Evolutionary conservation across 2,888 invertebrate species (phyloP).

Genomic region (Cantharis lateralis): DNA sequence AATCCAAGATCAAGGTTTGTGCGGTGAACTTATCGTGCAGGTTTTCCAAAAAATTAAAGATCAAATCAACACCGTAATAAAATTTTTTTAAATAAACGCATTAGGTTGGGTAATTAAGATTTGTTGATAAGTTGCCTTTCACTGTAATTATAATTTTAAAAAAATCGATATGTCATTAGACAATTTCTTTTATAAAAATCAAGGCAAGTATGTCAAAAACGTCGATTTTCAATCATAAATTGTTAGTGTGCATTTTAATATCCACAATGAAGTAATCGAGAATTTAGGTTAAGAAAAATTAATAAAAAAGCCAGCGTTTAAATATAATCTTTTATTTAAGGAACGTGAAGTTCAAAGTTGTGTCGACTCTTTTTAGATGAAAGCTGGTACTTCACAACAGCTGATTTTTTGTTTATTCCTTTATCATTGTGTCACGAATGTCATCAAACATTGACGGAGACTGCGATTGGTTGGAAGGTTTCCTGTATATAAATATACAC

Average conservation of each 20-base stretch:
- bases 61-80: neutral
- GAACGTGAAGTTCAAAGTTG: neutral
- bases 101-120: neutral
- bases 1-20: neutral
- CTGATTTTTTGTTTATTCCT: conserved; percentile 40
- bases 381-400: conserved; percentile 35
- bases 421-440: conserved; percentile 20
- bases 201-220: neutral
- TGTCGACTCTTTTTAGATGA: neutral
- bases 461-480: conserved; percentile 37
- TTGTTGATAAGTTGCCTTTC: neutral
- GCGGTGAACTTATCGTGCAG: neutral
- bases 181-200: neutral
- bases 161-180: neutral
- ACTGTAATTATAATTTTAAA: neutral
- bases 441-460: conserved; percentile 35
- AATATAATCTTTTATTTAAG: neutral
- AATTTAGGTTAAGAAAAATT: neutral
- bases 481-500: conserved; percentile 37
- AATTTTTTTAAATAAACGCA: neutral
- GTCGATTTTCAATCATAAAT: neutral
- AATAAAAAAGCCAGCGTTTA: neutral
- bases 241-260: neutral
- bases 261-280: neutral
- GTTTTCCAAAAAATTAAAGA: neutral